phyloP scores from a whole-genome alignment of 2,113 vertebrate species.

The Trichomycterus rosablanca region DNA sequence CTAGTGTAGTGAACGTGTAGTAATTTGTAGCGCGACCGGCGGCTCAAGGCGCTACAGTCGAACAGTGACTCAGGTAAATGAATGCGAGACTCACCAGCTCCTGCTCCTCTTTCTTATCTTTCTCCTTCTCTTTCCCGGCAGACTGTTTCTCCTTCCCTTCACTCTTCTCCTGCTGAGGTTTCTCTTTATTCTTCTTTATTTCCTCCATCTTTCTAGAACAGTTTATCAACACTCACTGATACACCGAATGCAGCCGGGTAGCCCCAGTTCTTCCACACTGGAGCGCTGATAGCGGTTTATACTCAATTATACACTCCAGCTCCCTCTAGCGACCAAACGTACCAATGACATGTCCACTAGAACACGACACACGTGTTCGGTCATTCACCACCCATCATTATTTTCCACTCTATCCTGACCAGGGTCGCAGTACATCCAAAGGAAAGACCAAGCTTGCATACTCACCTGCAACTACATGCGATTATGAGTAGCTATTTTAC shows the following conservation, averaged over 20 bases:
- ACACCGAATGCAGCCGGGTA: neutral
- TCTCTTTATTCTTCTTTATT: constrained; percentile 72
- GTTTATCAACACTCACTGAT: constrained; percentile 1
- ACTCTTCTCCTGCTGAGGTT: constrained; percentile 60
- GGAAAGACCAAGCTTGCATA: too few species aligned
- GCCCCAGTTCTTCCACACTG: constrained; percentile 1
- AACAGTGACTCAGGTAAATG: constrained; percentile 77
- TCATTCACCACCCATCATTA: too few species aligned
- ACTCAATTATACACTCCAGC: neutral
- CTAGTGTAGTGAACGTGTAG: neutral
- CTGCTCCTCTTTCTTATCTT: constrained; percentile 74
- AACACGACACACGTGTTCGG: too few species aligned
- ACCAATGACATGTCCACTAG: neutral
- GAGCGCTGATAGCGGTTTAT: neutral
- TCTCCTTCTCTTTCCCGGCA: constrained; percentile 68
- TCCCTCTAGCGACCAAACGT: neutral
- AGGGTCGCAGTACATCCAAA: too few species aligned
- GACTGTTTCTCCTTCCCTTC: constrained; percentile 65
- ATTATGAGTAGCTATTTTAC: too few species aligned
- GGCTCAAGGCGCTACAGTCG: constrained; percentile 48
- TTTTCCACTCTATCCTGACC: too few species aligned
- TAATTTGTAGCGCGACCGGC: constrained; percentile 34
- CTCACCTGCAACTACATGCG: too few species aligned
- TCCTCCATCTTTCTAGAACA: constrained; percentile 63
- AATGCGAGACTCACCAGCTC: constrained; percentile 62